Evolutionary conservation across 2,113 vertebrate species (phyloP).

Genomic region (Hemicordylus capensis): DNA sequence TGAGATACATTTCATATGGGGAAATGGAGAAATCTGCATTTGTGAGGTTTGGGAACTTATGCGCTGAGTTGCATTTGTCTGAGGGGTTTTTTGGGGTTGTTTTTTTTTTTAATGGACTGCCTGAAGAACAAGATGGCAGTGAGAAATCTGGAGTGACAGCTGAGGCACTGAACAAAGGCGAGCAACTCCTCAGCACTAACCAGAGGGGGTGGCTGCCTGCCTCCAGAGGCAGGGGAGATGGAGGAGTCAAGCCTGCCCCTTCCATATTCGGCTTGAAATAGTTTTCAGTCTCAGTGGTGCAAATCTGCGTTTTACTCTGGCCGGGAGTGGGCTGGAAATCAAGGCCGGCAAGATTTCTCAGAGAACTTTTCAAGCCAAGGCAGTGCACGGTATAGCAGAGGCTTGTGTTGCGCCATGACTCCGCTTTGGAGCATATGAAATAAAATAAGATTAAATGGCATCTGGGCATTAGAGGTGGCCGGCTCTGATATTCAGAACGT

Average conservation of each 20-base stretch:
- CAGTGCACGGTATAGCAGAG: neutral
- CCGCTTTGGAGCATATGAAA: neutral
- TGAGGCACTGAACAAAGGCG: neutral
- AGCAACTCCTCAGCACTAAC: too few relatives aligned
- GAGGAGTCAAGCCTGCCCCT: neutral
- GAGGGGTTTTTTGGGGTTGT: neutral
- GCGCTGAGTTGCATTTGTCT: neutral
- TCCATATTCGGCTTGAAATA: neutral
- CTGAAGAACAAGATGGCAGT: neutral
- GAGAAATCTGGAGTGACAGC: neutral
- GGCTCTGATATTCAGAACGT: neutral
- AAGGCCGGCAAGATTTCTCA: too few relatives aligned
- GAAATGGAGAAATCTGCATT: neutral
- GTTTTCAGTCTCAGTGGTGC: neutral
- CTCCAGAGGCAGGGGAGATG: too few relatives aligned
- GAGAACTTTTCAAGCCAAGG: neutral
- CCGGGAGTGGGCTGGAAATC: too few relatives aligned
- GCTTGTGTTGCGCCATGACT: neutral
- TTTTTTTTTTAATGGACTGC: neutral
- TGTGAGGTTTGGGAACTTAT: neutral
- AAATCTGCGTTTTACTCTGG: neutral
- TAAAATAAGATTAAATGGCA: neutral
- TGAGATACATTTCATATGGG: slow-evolving; percentile 18
- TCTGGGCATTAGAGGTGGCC: too few relatives aligned
- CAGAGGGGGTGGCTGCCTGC: neutral